Percentiles rank a stretch among this genome's conserved stretches.
Evolutionary conservation across 1,140 invertebrate species (phyloP).

Genomic region (Hylaeus volcanicus): DNA sequence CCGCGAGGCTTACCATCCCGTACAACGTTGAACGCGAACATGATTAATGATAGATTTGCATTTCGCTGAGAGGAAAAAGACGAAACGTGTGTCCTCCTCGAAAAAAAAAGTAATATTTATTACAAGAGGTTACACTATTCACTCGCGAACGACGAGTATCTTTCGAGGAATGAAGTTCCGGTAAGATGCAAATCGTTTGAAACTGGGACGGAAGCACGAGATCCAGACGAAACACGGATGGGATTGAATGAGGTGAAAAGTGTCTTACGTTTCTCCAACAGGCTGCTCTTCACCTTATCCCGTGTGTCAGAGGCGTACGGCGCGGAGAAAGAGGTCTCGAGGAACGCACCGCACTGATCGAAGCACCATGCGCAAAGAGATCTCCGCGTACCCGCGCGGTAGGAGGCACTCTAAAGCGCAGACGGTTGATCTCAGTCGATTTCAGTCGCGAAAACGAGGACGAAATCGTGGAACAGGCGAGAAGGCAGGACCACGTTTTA

Average conservation of each 20-base stretch:
- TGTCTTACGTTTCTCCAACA: slow-evolving; percentile 49
- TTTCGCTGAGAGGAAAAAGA: too few relatives aligned
- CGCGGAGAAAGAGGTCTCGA: background rate
- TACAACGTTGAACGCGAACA: too few relatives aligned
- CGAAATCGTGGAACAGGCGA: slow-evolving; percentile 24
- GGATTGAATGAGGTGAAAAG: background rate
- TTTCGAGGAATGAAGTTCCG: too few relatives aligned
- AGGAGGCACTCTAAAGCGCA: slow-evolving; percentile 46
- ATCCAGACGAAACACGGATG: too few relatives aligned
- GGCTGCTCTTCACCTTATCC: slow-evolving; percentile 1
- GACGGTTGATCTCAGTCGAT: slow-evolving; percentile 29
- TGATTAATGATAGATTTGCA: too few relatives aligned
- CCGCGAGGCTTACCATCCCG: too few relatives aligned
- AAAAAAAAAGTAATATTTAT: too few relatives aligned
- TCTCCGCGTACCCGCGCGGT: slow-evolving; percentile 46
- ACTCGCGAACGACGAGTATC: too few relatives aligned
- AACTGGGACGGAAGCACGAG: too few relatives aligned
- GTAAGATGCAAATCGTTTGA: too few relatives aligned
- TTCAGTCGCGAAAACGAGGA: slow-evolving; percentile 35
- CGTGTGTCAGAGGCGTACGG: slow-evolving; percentile 19
- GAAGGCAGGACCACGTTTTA: background rate
- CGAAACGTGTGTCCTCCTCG: too few relatives aligned
- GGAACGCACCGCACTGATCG: slow-evolving; percentile 45
- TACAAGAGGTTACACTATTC: too few relatives aligned
- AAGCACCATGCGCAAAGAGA: slow-evolving; percentile 44